These are phyloP conservation scores for Epicampocera succincta DNA, from an alignment of 2,888 invertebrate species.

Conservation along the genomic window DNA sequence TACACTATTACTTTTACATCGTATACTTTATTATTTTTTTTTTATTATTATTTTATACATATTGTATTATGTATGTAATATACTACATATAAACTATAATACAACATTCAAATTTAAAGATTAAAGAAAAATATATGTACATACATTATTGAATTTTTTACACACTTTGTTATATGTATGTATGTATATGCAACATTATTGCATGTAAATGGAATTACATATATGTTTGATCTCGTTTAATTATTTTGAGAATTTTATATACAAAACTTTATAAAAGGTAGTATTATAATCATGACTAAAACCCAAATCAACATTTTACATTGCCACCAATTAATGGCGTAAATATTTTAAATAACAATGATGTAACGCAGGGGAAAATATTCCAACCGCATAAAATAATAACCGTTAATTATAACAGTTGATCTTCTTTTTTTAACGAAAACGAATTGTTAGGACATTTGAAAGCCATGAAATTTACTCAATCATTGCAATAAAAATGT, in stretches of 20 bases:
- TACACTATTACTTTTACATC: constrained; percentile 66
- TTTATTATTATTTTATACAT: constrained; percentile 65
- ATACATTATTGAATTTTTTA: constrained; percentile 64
- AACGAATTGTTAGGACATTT: no score
- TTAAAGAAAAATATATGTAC: constrained; percentile 57
- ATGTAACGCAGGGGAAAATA: no score
- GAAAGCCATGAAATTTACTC: no score
- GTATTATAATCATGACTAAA: background rate
- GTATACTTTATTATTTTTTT: constrained; percentile 61
- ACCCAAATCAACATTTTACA: background rate
- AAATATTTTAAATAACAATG: no score
- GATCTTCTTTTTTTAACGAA: no score
- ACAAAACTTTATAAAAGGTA: constrained; percentile 5
- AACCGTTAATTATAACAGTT: no score
- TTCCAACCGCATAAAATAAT: no score
- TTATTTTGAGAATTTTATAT: background rate
- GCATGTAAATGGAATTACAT: constrained; percentile 33
- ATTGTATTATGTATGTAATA: constrained; percentile 55
- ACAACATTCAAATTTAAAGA: constrained; percentile 62
- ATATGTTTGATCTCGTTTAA: constrained; percentile 32
- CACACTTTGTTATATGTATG: constrained; percentile 63
- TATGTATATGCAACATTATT: background rate
- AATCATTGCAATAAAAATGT: no score
- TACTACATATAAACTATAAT: constrained; percentile 55
- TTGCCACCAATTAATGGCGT: no score